These are phyloP conservation scores for Branchipolynoe longqiensis DNA, from an alignment of 2,888 invertebrate genomes.

Conservation along the genomic window DNA sequence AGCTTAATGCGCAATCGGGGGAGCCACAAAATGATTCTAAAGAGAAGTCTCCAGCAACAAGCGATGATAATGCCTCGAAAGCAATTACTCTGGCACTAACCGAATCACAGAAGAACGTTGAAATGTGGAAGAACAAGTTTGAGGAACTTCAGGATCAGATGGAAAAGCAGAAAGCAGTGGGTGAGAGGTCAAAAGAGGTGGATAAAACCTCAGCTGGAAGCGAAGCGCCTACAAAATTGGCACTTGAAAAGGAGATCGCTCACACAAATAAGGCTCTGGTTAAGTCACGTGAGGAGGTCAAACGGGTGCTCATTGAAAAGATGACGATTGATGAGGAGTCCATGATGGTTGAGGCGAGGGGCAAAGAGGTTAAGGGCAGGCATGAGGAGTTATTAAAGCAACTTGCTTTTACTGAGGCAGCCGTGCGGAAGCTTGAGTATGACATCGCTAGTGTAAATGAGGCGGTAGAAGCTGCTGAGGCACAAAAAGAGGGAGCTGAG, in stretches of 20 bases:
- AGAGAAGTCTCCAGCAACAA: not conserved
- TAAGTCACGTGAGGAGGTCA: slow-evolving; percentile 64
- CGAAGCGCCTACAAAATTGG: slow-evolving; percentile 61
- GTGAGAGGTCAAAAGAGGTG: slow-evolving; percentile 19
- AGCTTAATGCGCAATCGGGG: slow-evolving; percentile 3
- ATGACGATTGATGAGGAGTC: slow-evolving; percentile 52
- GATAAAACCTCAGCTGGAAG: slow-evolving; percentile 59
- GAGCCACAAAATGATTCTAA: too few species aligned
- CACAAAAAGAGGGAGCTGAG: slow-evolving; percentile 6
- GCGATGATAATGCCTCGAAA: not conserved
- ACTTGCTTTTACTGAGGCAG: not conserved
- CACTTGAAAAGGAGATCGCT: slow-evolving; percentile 64
- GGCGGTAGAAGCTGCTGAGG: slow-evolving; percentile 15
- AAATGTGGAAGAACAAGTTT: slow-evolving; percentile 53
- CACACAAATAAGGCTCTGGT: slow-evolving; percentile 67
- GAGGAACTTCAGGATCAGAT: slow-evolving; percentile 60
- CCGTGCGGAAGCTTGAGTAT: not conserved
- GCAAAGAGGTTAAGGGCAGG: not conserved
- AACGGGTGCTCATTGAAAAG: slow-evolving; percentile 32
- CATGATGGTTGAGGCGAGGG: slow-evolving; percentile 9
- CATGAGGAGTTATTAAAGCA: slow-evolving; percentile 1
- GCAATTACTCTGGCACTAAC: slow-evolving; percentile 26
- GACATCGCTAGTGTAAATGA: not conserved
- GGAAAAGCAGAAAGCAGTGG: slow-evolving; percentile 52
- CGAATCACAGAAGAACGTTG: not conserved